A percentile compares a stretch with the other conserved stretches of the same genome.
Conservation (phyloP, 2,797 vertebrate genomes). For the Ciconia nigra region DNA sequence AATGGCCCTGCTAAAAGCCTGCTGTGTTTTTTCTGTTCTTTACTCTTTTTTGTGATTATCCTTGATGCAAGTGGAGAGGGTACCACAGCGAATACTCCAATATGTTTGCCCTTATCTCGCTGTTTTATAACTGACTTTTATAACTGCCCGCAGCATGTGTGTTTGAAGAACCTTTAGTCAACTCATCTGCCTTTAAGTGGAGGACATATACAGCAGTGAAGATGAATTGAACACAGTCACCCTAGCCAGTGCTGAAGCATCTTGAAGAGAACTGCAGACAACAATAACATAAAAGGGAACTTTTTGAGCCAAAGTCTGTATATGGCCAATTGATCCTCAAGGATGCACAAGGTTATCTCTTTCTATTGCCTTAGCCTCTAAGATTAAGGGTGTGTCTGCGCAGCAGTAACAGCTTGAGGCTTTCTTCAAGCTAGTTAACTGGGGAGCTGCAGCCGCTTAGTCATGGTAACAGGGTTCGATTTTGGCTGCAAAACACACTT, state of each 20-base stretch:
- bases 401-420: background rate
- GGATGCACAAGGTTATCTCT: background rate
- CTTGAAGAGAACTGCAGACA: constrained; percentile 1
- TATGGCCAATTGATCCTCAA: background rate
- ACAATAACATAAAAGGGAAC: background rate
- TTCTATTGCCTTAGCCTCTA: constrained; percentile 42
- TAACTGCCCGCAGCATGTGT: background rate
- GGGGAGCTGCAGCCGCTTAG: background rate
- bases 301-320: constrained; percentile 42
- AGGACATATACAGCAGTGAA: background rate
- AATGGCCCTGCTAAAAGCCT: constrained; percentile 24
- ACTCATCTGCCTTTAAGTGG: constrained; percentile 1
- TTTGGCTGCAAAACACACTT: background rate
- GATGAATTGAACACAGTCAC: background rate
- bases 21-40: constrained; percentile 37
- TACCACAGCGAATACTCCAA: background rate
- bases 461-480: background rate
- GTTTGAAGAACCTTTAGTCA: constrained; percentile 1
- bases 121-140: background rate
- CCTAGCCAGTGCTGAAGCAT: background rate
- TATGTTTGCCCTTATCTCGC: background rate
- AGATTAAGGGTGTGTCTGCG: background rate
- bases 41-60: background rate
- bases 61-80: background rate
- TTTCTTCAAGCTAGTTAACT: background rate